A percentile compares a stretch with the other conserved stretches of the same genome.
Evolutionary conservation across 2,797 vertebrate species (phyloP).

Genomic region (Luscinia luscinia): DNA sequence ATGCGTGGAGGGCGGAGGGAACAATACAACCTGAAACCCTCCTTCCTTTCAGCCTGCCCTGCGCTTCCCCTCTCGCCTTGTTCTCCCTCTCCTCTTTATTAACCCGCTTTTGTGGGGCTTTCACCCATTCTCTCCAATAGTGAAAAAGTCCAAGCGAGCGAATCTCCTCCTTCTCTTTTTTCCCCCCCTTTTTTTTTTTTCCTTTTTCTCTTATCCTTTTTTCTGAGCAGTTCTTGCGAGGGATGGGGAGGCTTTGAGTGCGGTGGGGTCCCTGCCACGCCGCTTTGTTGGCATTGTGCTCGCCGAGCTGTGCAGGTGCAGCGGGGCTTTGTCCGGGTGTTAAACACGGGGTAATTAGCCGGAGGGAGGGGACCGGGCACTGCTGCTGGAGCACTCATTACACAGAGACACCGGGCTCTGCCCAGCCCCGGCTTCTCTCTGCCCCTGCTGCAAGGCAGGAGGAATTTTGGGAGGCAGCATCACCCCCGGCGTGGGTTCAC

Average conservation of each 20-base stretch:
- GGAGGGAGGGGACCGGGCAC: neutral
- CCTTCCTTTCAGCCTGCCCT: constrained; percentile 56
- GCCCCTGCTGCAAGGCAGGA: neutral
- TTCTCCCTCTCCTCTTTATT: constrained; percentile 53
- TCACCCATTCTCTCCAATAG: constrained; percentile 43
- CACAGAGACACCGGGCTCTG: neutral
- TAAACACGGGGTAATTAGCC: constrained; percentile 38
- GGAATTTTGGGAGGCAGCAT: neutral
- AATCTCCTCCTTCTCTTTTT: constrained; percentile 21
- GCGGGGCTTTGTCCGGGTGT: constrained; percentile 44
- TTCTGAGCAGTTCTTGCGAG: neutral
- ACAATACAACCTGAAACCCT: constrained; percentile 40
- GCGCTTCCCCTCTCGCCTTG: constrained; percentile 44
- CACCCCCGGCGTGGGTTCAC: neutral
- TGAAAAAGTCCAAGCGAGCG: constrained; percentile 51
- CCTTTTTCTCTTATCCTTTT: constrained; percentile 27
- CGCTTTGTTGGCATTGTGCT: constrained; percentile 62
- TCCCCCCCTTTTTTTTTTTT: too few relatives aligned
- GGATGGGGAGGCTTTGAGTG: neutral
- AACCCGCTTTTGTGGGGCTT: constrained; percentile 56
- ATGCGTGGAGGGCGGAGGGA: neutral
- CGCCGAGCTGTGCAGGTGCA: constrained; percentile 69
- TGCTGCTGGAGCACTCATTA: neutral
- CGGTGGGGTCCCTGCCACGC: constrained; percentile 13
- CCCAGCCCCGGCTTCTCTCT: neutral